Evolutionary conservation across 2,888 invertebrate species (phyloP), one percentile per base, ranked within the genome.

Genomic region (Netelia fuscicornis): DNA sequence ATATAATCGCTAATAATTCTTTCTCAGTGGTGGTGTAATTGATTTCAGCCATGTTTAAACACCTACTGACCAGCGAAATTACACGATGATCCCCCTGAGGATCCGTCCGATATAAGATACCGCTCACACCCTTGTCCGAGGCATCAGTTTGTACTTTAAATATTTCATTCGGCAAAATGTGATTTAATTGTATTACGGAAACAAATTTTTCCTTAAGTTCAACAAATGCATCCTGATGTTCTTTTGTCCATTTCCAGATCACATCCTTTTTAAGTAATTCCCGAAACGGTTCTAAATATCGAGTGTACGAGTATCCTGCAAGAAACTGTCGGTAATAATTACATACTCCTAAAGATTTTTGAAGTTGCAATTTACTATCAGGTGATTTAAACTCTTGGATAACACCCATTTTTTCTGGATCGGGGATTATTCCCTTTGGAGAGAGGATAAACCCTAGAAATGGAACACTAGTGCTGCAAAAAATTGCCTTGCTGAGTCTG

Each of bases 11-110:
- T 8, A 85, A 84, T 2, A 89, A 79, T 54, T 91, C 89, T 56
- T 89, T 89, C 77, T 91, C 90, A 0, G 88, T 82, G 2, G 86
- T 86, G 0, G 86, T 88, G 86, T 89, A 90, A n/a, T 64, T 85
- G 2, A 65, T 17, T 72, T 90, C 88, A 0, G 86, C 74, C 5
- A 54, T 80, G 0, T 37, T 67, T 5, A 89, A 81, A 20, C 83
- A 80, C 25, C 87, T 84, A 74, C 89, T 89, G 37, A 85, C 86
- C 62, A 89, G 86, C 0, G 86, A 83, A 8, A 89, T 84, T 0
- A 88, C 78, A 11, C 60, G 37, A 17, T 42, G 79, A 2, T 88
- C 62, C 1, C 54, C 58, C 9, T 42, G 11, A 3, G 58, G 9
- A 60, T 71, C 80, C 0, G 70, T 20, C 13, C 83, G 85, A 60